These are phyloP conservation scores for Haliaeetus leucogaster DNA, from an alignment of 2,113 vertebrate genomes.

Conservation along the genomic window DNA sequence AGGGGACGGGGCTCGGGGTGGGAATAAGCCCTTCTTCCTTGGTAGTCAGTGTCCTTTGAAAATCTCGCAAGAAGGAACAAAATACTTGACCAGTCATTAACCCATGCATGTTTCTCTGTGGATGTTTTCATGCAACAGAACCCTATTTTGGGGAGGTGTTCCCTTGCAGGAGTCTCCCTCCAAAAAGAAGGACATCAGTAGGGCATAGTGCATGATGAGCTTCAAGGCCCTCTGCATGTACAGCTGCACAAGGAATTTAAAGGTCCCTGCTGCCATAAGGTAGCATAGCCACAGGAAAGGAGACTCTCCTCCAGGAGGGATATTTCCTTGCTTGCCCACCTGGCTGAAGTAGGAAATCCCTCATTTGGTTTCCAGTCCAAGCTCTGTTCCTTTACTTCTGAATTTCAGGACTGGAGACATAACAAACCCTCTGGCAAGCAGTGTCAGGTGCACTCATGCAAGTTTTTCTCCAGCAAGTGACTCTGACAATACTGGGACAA, in stretches of 20 bases:
- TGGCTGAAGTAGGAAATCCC: neutral
- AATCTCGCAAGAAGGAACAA: neutral
- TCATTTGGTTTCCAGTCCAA: neutral
- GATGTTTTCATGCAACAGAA: neutral
- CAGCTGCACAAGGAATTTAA: neutral
- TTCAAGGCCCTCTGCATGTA: neutral
- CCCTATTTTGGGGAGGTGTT: neutral
- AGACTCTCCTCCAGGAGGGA: neutral
- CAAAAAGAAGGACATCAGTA: neutral
- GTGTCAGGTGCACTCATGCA: neutral
- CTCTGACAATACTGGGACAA: neutral
- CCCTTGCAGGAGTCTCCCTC: neutral
- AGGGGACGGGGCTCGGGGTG: rapidly evolving
- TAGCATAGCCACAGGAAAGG: neutral
- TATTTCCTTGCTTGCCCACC: neutral
- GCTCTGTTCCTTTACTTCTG: neutral
- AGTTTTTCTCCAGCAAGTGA: neutral
- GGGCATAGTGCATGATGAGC: neutral
- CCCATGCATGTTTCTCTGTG: neutral
- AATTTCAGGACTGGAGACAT: neutral
- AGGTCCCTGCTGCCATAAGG: neutral
- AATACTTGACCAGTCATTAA: neutral
- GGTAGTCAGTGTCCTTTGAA: neutral
- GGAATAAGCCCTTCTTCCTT: neutral
- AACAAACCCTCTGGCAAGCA: neutral